Base-by-base conservation (phyloP, 2,888 invertebrate species). In the Eudemis profundana region DNA sequence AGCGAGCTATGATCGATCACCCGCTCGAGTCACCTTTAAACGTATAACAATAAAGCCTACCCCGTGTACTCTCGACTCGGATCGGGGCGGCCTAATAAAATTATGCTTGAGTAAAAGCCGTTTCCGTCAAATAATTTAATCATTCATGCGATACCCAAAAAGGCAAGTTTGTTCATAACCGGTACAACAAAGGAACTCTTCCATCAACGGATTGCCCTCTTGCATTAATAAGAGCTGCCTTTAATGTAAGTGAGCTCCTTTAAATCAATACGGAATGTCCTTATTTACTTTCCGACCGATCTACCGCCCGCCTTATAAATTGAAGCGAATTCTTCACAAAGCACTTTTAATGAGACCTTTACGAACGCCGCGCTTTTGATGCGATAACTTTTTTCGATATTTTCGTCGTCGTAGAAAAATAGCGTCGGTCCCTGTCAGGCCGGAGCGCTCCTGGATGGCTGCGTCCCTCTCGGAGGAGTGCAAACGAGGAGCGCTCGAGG, bases 301-400 rank as follows among this genome's bases (percentile, higher is more conserved):
- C 84, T 82, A 79, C 82, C 80, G 82, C 82, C 86, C 85, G 81
- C 82, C 86, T 86, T 83, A 86, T 87, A 90, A 89, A 91, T 88
- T 90, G 87, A 82, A 84, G 72, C 76, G 84, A 87, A 89, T 90
- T 87, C 86, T 81, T 84, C 83, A 84, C 86, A 86, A 88, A 89
- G 88, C 86, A 86, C 84, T 89, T 90, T 90, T 91, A 90, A 91
- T 90, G 90, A 90, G 89, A 86, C 86, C 89, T 90, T 86, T 83
- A 85, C 84, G 81, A 81, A 77, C 83, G 80, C 79, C 74, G 81
- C 80, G 85, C 87, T 87, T 89, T 89, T 89, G 89, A 89, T 89
- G 86, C 87, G 86, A 88, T 88, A 90, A 90, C 87, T 90, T 91
- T 88, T 89, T 90, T 88, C 85, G 84, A 87, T 87, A 88, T 87